Percentiles rank a stretch among this genome's conserved stretches.
Conservation (phyloP, 2,888 invertebrate species). For the Ophonus ardosiacus region DNA sequence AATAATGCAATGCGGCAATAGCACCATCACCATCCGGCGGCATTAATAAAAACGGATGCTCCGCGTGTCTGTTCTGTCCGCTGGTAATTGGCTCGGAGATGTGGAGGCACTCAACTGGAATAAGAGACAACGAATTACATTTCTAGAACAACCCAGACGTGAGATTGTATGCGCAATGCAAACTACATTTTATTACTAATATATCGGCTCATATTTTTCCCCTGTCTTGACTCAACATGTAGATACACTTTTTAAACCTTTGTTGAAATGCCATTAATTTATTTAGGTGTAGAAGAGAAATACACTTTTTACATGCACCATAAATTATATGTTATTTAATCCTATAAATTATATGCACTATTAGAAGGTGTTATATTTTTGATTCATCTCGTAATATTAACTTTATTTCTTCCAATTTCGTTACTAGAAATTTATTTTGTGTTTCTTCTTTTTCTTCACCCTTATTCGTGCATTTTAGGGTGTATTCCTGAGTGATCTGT, state of each 20-base stretch:
- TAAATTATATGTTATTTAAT: neutral
- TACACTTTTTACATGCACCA: neutral
- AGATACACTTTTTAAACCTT: constrained; percentile 8
- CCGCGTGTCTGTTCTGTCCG: constrained; percentile 36
- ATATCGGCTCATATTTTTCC: constrained; percentile 12
- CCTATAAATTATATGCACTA: neutral
- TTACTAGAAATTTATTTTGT: too few relatives aligned
- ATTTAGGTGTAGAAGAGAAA: neutral
- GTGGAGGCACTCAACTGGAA: constrained; percentile 50
- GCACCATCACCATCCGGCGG: constrained; percentile 40
- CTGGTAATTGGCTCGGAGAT: constrained; percentile 46
- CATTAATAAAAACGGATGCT: constrained; percentile 45
- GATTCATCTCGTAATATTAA: neutral
- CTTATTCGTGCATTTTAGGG: too few relatives aligned
- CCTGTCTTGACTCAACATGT: constrained; percentile 4
- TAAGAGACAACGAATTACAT: constrained; percentile 53
- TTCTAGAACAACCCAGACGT: constrained; percentile 35
- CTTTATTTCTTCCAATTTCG: too few relatives aligned
- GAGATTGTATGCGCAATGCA: neutral
- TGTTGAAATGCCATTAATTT: constrained; percentile 19
- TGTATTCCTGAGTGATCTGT: too few relatives aligned
- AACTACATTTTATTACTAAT: constrained; percentile 15
- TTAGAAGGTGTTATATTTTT: neutral
- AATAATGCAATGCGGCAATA: constrained; percentile 39
- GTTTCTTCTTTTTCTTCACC: too few relatives aligned